phyloP scores from a whole-genome alignment of 2,797 vertebrate species.

The Diplodus sargus region DNA sequence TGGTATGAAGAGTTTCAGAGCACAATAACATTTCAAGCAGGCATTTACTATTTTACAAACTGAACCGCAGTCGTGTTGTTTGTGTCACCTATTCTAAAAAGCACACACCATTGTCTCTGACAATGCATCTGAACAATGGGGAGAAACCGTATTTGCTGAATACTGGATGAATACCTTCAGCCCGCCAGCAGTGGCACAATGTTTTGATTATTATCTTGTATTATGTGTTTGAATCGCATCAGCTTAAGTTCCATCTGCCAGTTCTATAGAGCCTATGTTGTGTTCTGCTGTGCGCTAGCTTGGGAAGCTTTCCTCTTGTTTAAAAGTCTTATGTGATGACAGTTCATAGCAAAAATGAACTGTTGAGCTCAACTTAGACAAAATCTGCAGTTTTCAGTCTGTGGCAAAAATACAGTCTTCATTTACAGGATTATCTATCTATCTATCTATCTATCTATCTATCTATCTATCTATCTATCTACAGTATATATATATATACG shows the following conservation, averaged over 20 bases:
- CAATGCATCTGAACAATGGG: conserved; percentile 53
- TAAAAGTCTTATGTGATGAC: neutral
- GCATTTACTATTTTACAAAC: conserved; percentile 30
- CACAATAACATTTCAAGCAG: conserved; percentile 25
- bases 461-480: too few species aligned
- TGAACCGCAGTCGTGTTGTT: conserved; percentile 41
- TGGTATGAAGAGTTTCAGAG: conserved; percentile 26
- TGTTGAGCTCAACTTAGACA: neutral
- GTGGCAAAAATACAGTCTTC: neutral
- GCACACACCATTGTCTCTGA: conserved; percentile 43
- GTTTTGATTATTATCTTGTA: conserved; percentile 51
- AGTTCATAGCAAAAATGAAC: neutral
- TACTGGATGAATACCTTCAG: conserved; percentile 45
- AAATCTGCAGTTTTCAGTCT: neutral
- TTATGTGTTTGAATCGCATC: conserved; percentile 38
- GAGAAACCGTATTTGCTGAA: conserved; percentile 24
- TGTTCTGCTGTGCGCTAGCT: neutral
- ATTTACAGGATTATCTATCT: too few species aligned
- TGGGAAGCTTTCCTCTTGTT: conserved; percentile 1
- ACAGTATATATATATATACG: too few species aligned
- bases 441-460: too few species aligned
- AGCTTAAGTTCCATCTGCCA: conserved; percentile 30
- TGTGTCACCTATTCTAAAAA: conserved; percentile 52
- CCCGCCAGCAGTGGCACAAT: conserved; percentile 26
- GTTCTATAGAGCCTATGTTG: conserved; percentile 5